Evolutionary conservation across 1,140 invertebrate genomes (phyloP).

Genomic region (Drosophila watanabei): DNA sequence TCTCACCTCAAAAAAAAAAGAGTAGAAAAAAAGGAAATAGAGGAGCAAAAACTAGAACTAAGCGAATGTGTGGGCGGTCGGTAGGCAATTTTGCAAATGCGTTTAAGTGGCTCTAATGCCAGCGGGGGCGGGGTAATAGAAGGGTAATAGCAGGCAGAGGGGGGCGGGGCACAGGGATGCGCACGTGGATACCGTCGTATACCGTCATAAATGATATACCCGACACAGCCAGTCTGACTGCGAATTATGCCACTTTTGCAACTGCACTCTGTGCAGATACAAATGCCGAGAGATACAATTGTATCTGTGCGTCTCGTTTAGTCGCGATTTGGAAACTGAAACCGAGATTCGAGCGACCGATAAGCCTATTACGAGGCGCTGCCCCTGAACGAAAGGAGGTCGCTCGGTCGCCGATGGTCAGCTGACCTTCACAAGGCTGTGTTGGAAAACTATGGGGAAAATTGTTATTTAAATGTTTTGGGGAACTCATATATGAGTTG

Average conservation of each 20-base stretch:
- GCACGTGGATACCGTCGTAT: conserved; percentile 67
- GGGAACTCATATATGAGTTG: too few species aligned
- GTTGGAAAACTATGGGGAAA: background rate
- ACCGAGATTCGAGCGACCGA: conserved; percentile 61
- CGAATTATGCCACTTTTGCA: conserved; percentile 56
- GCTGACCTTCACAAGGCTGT: conserved; percentile 21
- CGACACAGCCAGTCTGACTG: conserved; percentile 19
- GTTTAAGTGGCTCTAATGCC: conserved; percentile 80
- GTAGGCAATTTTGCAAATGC: conserved; percentile 80
- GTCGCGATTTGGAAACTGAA: conserved; percentile 52
- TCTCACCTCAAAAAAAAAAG: conserved; percentile 46
- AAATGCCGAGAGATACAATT: conserved; percentile 1
- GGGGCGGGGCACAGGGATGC: conserved; percentile 29
- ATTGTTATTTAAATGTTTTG: background rate
- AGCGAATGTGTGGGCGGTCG: conserved; percentile 65
- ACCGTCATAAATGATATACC: conserved; percentile 29
- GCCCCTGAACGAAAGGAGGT: conserved; percentile 35
- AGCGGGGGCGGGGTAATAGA: conserved; percentile 65
- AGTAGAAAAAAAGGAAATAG: conserved; percentile 19
- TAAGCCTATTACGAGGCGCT: conserved; percentile 61
- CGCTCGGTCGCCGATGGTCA: conserved; percentile 11
- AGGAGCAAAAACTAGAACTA: conserved; percentile 39
- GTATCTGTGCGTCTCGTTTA: conserved; percentile 48
- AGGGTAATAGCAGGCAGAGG: background rate
- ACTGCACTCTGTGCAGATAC: conserved; percentile 16